Percentiles rank a stretch among this genome's conserved stretches.
Evolutionary conservation across 2,113 vertebrate species (phyloP).

Genomic region (Motacilla tschutschensis): DNA sequence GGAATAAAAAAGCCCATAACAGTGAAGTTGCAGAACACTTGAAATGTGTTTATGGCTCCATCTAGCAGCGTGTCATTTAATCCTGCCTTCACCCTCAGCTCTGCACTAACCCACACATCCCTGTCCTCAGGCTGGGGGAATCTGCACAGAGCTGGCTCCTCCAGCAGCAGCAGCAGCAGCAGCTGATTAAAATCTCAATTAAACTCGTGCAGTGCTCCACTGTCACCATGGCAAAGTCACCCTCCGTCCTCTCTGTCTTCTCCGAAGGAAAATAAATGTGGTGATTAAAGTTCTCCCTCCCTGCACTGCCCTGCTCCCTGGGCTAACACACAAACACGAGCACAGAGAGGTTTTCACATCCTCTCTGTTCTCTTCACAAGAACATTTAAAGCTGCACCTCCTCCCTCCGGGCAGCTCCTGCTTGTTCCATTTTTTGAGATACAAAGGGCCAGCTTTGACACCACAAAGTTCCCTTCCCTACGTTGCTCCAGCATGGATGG

Average conservation of each 20-base stretch:
- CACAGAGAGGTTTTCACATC: background rate
- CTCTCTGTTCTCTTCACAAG: background rate
- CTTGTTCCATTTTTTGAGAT: background rate
- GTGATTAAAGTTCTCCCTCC: background rate
- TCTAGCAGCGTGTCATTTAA: background rate
- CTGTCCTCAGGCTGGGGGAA: background rate
- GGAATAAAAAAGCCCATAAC: background rate
- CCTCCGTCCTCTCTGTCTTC: background rate
- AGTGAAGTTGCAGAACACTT: background rate
- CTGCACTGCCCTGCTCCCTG: background rate
- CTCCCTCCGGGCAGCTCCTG: background rate
- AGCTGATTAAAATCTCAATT: background rate
- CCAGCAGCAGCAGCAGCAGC: background rate
- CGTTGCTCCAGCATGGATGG: background rate
- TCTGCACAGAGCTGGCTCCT: background rate
- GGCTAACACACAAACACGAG: background rate
- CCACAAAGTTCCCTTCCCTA: background rate
- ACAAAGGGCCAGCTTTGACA: background rate
- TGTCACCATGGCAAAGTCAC: background rate
- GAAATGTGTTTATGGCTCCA: background rate
- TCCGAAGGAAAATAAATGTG: background rate
- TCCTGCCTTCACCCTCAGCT: background rate
- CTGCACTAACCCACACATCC: background rate
- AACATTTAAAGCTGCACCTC: background rate
- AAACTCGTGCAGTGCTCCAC: background rate